Evolutionary conservation across 1,140 invertebrate species (phyloP).

Genomic region (Brachionus rotundiformis): DNA sequence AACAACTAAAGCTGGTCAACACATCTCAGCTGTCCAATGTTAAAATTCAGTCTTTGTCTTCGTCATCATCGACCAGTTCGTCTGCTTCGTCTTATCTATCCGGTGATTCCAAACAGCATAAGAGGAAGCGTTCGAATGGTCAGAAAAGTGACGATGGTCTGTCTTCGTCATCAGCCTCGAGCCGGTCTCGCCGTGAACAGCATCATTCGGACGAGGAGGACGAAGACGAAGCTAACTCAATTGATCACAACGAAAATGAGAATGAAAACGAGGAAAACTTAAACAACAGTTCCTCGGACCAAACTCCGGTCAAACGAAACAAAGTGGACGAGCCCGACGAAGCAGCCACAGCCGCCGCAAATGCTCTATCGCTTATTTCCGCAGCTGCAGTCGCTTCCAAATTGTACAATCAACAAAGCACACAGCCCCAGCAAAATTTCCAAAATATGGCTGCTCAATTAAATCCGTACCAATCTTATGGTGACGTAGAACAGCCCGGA

Average conservation of each 20-base stretch:
- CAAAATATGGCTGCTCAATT: constrained; percentile 14
- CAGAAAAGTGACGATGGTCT: constrained; percentile 14
- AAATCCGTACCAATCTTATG: neutral
- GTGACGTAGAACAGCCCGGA: neutral
- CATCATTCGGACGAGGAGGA: neutral
- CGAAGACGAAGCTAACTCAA: constrained; percentile 26
- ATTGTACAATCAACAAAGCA: constrained; percentile 31
- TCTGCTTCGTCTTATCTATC: constrained; percentile 36
- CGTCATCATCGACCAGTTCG: constrained; percentile 31
- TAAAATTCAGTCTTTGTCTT: constrained; percentile 18
- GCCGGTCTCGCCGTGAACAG: neutral
- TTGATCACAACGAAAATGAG: neutral
- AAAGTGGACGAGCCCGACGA: constrained; percentile 12
- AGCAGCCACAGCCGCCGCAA: constrained; percentile 14
- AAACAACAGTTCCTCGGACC: neutral
- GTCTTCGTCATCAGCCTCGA: neutral
- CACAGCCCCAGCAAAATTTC: neutral
- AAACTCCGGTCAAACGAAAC: constrained; percentile 34
- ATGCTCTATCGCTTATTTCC: constrained; percentile 36
- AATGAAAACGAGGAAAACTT: neutral
- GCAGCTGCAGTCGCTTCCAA: constrained; percentile 44
- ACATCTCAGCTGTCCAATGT: neutral
- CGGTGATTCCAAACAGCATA: constrained; percentile 26
- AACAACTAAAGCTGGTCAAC: neutral
- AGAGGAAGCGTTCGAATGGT: constrained; percentile 5